Percentiles rank a stretch among this genome's conserved stretches.
Conservation (phyloP, 1,140 invertebrate species). For the Lethrus apterus region DNA sequence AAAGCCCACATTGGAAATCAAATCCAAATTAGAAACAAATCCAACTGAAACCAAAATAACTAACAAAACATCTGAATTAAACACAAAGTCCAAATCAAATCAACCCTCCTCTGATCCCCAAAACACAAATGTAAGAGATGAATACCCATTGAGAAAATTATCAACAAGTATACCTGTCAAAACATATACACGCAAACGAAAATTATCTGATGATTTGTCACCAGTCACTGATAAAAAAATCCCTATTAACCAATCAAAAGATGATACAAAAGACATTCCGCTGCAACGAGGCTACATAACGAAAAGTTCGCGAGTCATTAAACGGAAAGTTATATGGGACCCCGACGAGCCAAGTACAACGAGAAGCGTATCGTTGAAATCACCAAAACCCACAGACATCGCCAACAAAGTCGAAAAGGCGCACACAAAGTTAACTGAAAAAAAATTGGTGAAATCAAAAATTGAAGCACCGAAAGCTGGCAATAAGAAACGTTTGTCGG, state of each 20-base stretch:
- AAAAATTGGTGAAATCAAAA: not conserved
- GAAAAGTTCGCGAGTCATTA: constrained; percentile 52
- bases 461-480: not conserved
- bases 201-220: constrained; percentile 25
- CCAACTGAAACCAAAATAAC: too few relatives aligned
- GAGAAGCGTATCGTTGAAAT: constrained; percentile 10
- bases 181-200: constrained; percentile 38
- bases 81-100: too few relatives aligned
- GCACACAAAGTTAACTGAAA: constrained; percentile 1
- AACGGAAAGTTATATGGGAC: constrained; percentile 62
- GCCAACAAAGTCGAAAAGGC: not conserved
- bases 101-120: too few relatives aligned
- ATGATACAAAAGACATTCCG: constrained; percentile 6
- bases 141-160: too few relatives aligned
- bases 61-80: too few relatives aligned
- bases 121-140: too few relatives aligned
- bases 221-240: constrained; percentile 6
- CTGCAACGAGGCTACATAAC: constrained; percentile 35
- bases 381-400: constrained; percentile 12
- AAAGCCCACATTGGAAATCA: too few relatives aligned
- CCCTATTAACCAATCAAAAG: constrained; percentile 6
- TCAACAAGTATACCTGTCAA: constrained; percentile 28
- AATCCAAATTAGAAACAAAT: too few relatives aligned
- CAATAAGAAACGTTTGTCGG: constrained; percentile 48
- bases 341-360: constrained; percentile 48